Percentiles rank a stretch among this genome's conserved stretches.
phyloP scores from a whole-genome alignment of 2,888 invertebrate species.

The Caenorhabditis japonica region DNA sequence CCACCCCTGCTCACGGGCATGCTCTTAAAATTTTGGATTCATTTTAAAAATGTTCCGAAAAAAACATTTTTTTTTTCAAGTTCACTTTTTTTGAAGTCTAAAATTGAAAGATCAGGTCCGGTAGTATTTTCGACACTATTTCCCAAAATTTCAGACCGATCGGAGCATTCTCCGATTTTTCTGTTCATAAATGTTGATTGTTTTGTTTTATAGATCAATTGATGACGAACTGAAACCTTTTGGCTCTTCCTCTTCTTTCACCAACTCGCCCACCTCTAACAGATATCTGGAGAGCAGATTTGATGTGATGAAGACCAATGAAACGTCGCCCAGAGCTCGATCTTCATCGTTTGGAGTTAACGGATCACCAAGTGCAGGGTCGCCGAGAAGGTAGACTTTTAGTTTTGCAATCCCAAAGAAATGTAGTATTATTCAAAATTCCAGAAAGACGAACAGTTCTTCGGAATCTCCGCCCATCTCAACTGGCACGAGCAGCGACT shows the following conservation, averaged over 20 bases:
- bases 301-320: conserved; percentile 41
- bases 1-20: no score
- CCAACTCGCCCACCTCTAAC: conserved; percentile 29
- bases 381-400: conserved; percentile 41
- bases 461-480: conserved; percentile 16
- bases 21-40: no score
- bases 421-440: no score
- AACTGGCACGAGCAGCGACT: conserved; percentile 10
- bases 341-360: conserved; percentile 27
- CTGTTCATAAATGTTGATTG: conserved; percentile 3
- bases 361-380: conserved; percentile 13
- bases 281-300: conserved; percentile 50
- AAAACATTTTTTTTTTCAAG: no score
- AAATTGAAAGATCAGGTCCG: no score
- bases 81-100: no score
- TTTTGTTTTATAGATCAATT: conserved; percentile 19
- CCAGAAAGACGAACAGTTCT: conserved; percentile 30
- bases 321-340: conserved; percentile 12
- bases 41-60: no score
- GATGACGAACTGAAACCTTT: conserved; percentile 59
- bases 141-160: no score
- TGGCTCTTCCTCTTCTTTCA: conserved; percentile 35
- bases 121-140: no score
- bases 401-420: no score
- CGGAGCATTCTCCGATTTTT: no score